Evolutionary conservation across 2,113 vertebrate species (phyloP).

Genomic region (Mola mola): DNA sequence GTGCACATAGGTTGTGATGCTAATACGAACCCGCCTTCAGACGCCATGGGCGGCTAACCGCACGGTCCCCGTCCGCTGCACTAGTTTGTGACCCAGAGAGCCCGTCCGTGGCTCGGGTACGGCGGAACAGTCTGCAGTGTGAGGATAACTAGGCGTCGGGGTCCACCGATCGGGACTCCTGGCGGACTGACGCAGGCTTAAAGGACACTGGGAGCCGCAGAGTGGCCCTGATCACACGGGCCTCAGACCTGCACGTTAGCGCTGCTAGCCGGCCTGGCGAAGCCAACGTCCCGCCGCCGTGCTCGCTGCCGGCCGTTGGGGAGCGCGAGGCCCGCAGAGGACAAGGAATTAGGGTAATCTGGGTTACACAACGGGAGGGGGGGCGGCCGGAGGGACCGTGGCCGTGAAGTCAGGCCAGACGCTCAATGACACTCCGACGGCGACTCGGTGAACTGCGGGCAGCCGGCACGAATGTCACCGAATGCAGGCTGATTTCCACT

Average conservation of each 20-base stretch:
- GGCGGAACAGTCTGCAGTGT: too few species aligned
- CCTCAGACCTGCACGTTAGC: conserved; percentile 70
- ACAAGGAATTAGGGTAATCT: background rate
- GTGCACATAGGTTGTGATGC: too few species aligned
- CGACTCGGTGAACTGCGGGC: background rate
- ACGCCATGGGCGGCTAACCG: background rate
- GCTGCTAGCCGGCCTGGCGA: conserved; percentile 39
- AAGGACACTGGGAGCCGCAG: conserved; percentile 42
- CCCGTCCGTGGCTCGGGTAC: background rate
- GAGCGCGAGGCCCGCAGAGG: too few species aligned
- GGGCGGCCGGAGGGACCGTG: conserved; percentile 29
- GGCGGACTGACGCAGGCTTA: conserved; percentile 36
- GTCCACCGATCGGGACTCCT: background rate
- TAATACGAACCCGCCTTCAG: background rate
- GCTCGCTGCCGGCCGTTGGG: background rate
- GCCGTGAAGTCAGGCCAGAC: conserved; percentile 24
- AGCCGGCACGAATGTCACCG: background rate
- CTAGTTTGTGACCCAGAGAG: background rate
- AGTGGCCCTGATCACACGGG: conserved; percentile 44
- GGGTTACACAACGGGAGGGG: conserved; percentile 39
- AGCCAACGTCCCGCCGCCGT: background rate
- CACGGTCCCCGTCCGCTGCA: background rate
- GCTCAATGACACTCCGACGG: conserved; percentile 59
- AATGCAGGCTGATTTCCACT: conserved; percentile 11
- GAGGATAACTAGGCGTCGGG: too few species aligned